phyloP scores from a whole-genome alignment of 2,797 vertebrate species.

The Alauda arvensis region DNA sequence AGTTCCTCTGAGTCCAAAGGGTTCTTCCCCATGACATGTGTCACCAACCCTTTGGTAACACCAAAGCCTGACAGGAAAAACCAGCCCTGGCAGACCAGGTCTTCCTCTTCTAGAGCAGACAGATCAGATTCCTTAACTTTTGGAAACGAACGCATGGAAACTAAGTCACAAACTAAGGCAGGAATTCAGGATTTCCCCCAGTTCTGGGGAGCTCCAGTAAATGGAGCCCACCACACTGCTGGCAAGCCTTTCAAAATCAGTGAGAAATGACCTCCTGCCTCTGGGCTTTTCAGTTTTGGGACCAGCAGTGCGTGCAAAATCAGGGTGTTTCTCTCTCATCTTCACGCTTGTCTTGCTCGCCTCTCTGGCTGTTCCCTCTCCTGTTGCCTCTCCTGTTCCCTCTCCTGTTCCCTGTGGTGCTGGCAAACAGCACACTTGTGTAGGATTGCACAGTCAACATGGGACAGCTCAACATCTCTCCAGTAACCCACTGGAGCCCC shows the following conservation, averaged over 20 bases:
- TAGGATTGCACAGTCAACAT: not conserved
- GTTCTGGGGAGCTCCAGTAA: not conserved
- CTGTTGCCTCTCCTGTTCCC: not conserved
- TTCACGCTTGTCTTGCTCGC: not conserved
- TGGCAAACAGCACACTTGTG: not conserved
- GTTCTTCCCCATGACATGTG: not conserved
- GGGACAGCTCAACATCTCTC: not conserved
- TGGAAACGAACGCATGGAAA: not conserved
- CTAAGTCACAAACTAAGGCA: not conserved
- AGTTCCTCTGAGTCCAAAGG: not conserved
- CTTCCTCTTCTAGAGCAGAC: not conserved
- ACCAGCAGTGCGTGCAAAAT: not conserved
- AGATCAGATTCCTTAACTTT: not conserved
- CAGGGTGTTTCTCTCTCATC: not conserved
- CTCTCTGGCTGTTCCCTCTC: not conserved
- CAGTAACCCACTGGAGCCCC: not conserved
- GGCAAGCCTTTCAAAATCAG: not conserved
- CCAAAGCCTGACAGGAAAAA: not conserved
- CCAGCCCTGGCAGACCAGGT: not conserved
- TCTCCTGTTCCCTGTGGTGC: fast-evolving
- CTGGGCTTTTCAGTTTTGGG: not conserved
- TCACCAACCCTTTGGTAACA: not conserved
- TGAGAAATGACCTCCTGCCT: fast-evolving
- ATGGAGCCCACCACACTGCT: not conserved
- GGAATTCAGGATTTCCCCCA: not conserved